Evolutionary conservation across 2,113 vertebrate genomes (phyloP).

Genomic region (Mesitornis unicolor): DNA sequence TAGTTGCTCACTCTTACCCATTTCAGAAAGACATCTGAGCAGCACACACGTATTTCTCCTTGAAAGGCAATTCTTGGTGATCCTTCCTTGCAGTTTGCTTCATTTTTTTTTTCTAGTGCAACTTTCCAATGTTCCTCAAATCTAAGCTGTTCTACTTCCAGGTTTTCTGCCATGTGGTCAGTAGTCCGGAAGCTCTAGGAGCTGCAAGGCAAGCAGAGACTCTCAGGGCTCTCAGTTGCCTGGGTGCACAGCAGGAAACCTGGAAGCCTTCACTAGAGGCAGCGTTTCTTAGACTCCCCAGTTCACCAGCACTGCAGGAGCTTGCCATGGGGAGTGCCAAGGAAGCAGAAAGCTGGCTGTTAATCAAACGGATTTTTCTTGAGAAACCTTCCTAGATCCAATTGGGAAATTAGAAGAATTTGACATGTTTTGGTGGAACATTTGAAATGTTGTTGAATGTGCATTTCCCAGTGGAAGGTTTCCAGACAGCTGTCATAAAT

Average conservation of each 20-base stretch:
- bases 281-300: not conserved
- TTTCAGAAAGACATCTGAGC: not conserved
- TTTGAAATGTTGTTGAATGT: constrained; percentile 33
- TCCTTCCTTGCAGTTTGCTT: not conserved
- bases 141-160: not conserved
- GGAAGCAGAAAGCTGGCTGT: not conserved
- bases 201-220: not conserved
- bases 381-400: not conserved
- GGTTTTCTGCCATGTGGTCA: not conserved
- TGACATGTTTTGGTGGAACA: constrained; percentile 61
- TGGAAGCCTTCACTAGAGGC: not conserved
- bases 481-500: constrained; percentile 56
- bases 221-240: not conserved
- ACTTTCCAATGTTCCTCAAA: not conserved
- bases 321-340: not conserved
- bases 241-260: rapidly evolving
- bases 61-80: not conserved
- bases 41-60: not conserved
- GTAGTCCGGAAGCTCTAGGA: not conserved
- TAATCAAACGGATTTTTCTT: not conserved
- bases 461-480: constrained; percentile 48
- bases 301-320: not conserved
- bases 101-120: not conserved
- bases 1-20: not conserved
- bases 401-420: constrained; percentile 39